Evolutionary conservation across 2,888 invertebrate genomes (phyloP).

Genomic region (Phasia obesa): DNA sequence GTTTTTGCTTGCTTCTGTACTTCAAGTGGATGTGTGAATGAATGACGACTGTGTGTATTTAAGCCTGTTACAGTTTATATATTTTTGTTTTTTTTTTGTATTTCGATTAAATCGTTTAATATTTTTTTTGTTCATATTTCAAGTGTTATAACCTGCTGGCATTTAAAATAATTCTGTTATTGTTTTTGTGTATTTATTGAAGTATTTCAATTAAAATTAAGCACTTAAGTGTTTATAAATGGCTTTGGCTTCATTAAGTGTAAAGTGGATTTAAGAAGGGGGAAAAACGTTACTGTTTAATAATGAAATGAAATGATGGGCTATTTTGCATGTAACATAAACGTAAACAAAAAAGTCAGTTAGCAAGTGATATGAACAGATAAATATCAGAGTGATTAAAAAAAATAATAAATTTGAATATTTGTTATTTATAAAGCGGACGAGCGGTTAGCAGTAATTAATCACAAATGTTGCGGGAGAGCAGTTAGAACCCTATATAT

Average conservation of each 20-base stretch:
- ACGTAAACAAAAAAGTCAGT: not conserved
- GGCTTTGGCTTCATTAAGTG: conserved; percentile 62
- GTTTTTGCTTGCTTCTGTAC: not conserved
- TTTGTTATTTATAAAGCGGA: too few species aligned
- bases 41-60: conserved; percentile 1
- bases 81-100: not conserved
- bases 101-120: not conserved
- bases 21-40: conserved; percentile 2
- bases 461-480: too few species aligned
- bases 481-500: too few species aligned
- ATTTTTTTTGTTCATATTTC: conserved; percentile 5
- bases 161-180: conserved; percentile 2
- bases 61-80: not conserved
- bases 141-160: conserved; percentile 54
- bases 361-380: too few species aligned
- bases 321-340: too few species aligned
- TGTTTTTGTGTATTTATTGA: conserved; percentile 42
- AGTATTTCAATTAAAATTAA: conserved; percentile 62
- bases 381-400: too few species aligned
- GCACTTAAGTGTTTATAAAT: conserved; percentile 54
- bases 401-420: too few species aligned
- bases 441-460: too few species aligned
- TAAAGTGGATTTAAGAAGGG: conserved; percentile 39
- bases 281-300: conserved; percentile 5
- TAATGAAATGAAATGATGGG: too few species aligned